Evolutionary conservation across 2,797 vertebrate species (phyloP), one percentile per base, ranked within the genome.

Genomic region (Simalia tracyae): DNA sequence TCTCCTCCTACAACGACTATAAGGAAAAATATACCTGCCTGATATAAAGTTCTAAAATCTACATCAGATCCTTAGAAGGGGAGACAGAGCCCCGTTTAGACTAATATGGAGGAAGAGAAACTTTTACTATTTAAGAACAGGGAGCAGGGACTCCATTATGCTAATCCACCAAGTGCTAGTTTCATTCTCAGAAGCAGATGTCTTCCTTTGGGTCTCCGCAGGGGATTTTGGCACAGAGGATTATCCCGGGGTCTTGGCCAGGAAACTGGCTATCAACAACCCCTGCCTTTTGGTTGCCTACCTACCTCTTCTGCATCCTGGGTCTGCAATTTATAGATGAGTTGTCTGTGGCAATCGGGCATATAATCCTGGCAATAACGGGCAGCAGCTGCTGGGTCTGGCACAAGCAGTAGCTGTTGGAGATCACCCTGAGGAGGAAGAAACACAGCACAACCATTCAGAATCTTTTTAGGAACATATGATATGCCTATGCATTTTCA

Each of bases 361-460:
- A 99, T 98, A 97, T 98, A 98, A 94, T 95, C 95, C 19, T 95
- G 94, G 92, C 99, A 99, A 95, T 99, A 98, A 85, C 96, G 97
- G 59, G 96, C 97, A 86, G 99, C 98, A 0, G 97, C 98, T 87
- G 96, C 95, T 2, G 98, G 97, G 64, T 99, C 98, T 0, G 97
- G 94, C 88, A 97, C 94, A 19, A 99, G 95, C 95, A 99, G 95
- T 86, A 99, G 97, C 95, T 99, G 98, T 95, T 99, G 99, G 95
- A 99, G 97, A 9, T 98, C 98, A 50, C 99, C 99, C 98, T 99
- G 96, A 0, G 46, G 5, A 22, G 22, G 6, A 72, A 85, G 91
- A 88, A 28, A 68, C 61, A 24, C 19, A 60, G 68, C 42, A 61
- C 7, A 72, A 87, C 28, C 50, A 68, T 28, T 59, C 88, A 31